Percentiles rank a stretch among this genome's conserved stretches.
These are phyloP conservation scores for Solenopsis invicta DNA, from an alignment of 1,140 invertebrate genomes.

Conservation along the genomic window DNA sequence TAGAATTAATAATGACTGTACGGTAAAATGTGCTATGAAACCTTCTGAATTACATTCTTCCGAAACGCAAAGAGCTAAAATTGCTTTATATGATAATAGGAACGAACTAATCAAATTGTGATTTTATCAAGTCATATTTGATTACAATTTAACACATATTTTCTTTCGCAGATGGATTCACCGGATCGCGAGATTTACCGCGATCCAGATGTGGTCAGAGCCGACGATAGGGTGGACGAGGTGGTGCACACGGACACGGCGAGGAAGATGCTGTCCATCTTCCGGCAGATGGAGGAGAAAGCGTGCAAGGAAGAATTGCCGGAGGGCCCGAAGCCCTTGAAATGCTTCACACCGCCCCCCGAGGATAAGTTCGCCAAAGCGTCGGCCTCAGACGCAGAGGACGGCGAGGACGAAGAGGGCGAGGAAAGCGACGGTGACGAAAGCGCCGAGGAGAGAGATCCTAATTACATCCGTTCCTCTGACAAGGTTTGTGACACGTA, in stretches of 20 bases:
- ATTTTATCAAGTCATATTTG: neutral
- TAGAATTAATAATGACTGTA: neutral
- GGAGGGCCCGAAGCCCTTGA: slow-evolving; percentile 92
- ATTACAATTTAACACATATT: neutral
- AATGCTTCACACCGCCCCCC: slow-evolving; percentile 95
- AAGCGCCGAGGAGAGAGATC: slow-evolving; percentile 89
- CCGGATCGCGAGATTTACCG: slow-evolving; percentile 92
- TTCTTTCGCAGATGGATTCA: slow-evolving; percentile 87
- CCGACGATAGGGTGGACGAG: slow-evolving; percentile 87
- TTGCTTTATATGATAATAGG: neutral
- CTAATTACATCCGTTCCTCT: slow-evolving; percentile 88
- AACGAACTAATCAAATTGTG: neutral
- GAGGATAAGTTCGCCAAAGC: slow-evolving; percentile 89
- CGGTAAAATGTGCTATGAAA: neutral
- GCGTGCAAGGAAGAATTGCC: slow-evolving; percentile 88
- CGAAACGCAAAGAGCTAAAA: neutral
- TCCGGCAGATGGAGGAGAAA: slow-evolving; percentile 94
- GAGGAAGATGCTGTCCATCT: slow-evolving; percentile 94
- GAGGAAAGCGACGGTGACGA: slow-evolving; percentile 88
- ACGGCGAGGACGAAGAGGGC: slow-evolving; percentile 89
- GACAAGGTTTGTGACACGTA: slow-evolving; percentile 83
- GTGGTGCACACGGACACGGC: slow-evolving; percentile 91
- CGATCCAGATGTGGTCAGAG: slow-evolving; percentile 92
- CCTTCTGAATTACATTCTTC: neutral
- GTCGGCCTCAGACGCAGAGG: slow-evolving; percentile 87